Evolutionary conservation across 2,113 vertebrate species (phyloP), one percentile per base, ranked within the genome.

Genomic region (Callipepla californica): DNA sequence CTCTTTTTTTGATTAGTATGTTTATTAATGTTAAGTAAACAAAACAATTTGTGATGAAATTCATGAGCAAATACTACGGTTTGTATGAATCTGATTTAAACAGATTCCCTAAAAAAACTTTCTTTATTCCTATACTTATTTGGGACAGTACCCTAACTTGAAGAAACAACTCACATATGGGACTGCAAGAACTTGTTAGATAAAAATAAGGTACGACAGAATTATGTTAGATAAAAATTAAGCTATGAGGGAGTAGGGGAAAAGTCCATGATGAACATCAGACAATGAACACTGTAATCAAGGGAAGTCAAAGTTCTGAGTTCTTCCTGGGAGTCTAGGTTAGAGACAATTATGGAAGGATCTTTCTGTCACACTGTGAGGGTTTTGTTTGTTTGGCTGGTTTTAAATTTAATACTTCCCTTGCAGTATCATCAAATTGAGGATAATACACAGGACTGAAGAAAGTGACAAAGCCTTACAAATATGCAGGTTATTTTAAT

Each of bases 1-100:
- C 25, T 42, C 14, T 66, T 79, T 2, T 19, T 6, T 55, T 38
- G 7, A 63, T 14, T 50, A 62, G 25, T 30, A 25, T 2, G 6
- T n/a, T 80, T 47, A 3, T 65, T 67, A 57, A 38, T 2, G 23
- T 34, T 28, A 79, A 57, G 23, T 1, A 5, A 5, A 47, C 12
- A 57, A 51, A 57, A 66, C 23, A 48, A 4, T 61, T 85, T 9
- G 66, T 38, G 19, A 59, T 13, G 7, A 86, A 58, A 63, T 51
- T 28, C 1, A 48, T 13, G 15, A 48, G 3, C 50, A 5, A 36
- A 59, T 48, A 42, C 42, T 61, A 18, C 6, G 66, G 2, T 23
- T 53, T 28, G 2, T 48, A 68, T 0, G 0, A 8, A 61, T 17
- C 14, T 6, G 10, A 72, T 82, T 0, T 57, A 17, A 13, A 22